A percentile compares a stretch with the other conserved stretches of the same genome.
Evolutionary conservation across 1,140 invertebrate genomes (phyloP).

Genomic region (Lepidurus packardi): DNA sequence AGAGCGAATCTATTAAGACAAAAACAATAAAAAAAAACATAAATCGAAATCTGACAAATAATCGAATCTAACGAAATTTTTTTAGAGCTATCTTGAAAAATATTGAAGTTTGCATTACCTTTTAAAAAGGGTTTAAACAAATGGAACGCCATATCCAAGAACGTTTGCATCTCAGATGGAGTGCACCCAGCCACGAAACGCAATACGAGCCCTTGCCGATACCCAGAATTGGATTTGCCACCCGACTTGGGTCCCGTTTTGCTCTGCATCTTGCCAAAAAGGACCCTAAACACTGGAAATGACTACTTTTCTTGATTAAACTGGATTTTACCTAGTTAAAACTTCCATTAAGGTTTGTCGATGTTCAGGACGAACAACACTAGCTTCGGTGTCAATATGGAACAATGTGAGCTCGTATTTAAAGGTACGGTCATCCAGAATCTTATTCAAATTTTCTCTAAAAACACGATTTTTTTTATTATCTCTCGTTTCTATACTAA

Average conservation of each 20-base stretch:
- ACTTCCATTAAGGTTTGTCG: conserved; percentile 69
- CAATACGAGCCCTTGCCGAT: conserved; percentile 67
- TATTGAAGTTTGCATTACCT: conserved; percentile 36
- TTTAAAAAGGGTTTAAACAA: conserved; percentile 59
- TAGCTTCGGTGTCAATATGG: conserved; percentile 62
- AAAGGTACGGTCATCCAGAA: conserved; percentile 81
- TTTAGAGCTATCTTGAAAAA: background rate
- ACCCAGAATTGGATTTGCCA: conserved; percentile 63
- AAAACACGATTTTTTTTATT: conserved; percentile 34
- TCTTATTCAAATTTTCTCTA: conserved; percentile 59
- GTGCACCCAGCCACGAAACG: conserved; percentile 75
- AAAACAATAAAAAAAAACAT: background rate
- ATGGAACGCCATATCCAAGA: conserved; percentile 76
- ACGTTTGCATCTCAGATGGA: conserved; percentile 68
- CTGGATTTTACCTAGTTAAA: conserved; percentile 56
- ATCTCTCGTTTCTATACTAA: background rate
- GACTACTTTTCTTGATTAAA: background rate
- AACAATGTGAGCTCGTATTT: conserved; percentile 75
- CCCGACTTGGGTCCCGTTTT: conserved; percentile 63
- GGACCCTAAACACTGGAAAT: conserved; percentile 50
- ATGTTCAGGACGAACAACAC: conserved; percentile 63
- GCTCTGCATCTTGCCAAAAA: conserved; percentile 82
- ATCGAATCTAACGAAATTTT: background rate
- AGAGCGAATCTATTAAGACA: conserved; percentile 31
- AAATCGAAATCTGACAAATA: background rate